These are phyloP conservation scores for Suricata suricatta DNA, from an alignment of 2,113 vertebrate genomes.

Conservation along the genomic window DNA sequence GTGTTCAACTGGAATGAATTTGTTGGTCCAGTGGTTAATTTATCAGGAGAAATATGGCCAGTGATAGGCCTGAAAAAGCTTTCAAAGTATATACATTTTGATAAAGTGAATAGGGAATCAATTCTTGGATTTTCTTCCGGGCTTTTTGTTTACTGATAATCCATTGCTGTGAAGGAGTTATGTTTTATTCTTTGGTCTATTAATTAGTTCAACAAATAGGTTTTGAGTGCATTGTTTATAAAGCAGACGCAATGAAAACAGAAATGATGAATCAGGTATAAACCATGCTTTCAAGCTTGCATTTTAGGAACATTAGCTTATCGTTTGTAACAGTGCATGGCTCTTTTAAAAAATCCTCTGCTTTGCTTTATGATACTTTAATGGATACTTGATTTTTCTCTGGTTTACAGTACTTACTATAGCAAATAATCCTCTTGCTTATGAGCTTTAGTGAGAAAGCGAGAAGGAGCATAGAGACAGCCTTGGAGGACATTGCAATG, in stretches of 20 bases:
- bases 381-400: slow-evolving; percentile 17
- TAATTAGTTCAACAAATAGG: slow-evolving; percentile 34
- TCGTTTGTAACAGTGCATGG: not conserved
- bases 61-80: slow-evolving; percentile 21
- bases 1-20: slow-evolving; percentile 41
- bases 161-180: slow-evolving; percentile 26
- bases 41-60: not conserved
- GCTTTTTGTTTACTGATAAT: slow-evolving; percentile 16
- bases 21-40: slow-evolving; percentile 25
- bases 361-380: slow-evolving; percentile 7
- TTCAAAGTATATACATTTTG: slow-evolving; percentile 3
- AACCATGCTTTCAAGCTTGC: not conserved
- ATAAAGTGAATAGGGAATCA: not conserved
- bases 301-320: slow-evolving; percentile 31
- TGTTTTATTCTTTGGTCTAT: slow-evolving; percentile 32
- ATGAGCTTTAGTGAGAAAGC: not conserved
- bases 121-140: not conserved
- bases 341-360: not conserved
- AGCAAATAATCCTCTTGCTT: slow-evolving; percentile 27
- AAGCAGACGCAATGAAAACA: not conserved
- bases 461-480: not conserved
- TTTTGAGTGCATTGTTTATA: slow-evolving; percentile 29
- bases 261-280: slow-evolving; percentile 27
- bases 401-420: not conserved
- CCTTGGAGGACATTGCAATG: not conserved